These are phyloP conservation scores for Anodontia alba DNA, from an alignment of 2,888 invertebrate species.

Conservation along the genomic window DNA sequence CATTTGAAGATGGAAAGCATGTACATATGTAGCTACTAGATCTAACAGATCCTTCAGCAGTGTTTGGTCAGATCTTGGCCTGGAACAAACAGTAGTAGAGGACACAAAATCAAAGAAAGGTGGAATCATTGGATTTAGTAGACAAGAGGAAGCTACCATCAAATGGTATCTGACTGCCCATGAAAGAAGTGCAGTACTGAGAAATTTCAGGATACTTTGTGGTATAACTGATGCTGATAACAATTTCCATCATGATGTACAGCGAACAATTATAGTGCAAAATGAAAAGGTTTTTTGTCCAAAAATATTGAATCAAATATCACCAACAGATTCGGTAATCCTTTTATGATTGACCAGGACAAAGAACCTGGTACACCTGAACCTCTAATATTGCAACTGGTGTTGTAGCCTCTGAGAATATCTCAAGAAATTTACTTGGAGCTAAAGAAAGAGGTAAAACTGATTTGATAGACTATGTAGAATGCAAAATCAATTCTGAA, in stretches of 20 bases:
- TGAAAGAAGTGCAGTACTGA: background rate
- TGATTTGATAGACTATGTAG: background rate
- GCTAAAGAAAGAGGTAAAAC: background rate
- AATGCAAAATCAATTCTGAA: background rate
- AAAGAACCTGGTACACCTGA: background rate
- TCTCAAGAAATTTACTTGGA: background rate
- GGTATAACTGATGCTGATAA: background rate
- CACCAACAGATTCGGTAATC: background rate
- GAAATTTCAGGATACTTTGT: background rate
- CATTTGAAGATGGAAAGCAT: conserved; percentile 30
- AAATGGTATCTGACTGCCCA: conserved; percentile 3
- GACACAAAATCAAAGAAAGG: background rate
- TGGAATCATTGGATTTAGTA: background rate
- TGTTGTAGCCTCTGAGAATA: background rate
- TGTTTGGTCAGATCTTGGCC: background rate
- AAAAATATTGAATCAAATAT: background rate
- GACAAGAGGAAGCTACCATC: background rate
- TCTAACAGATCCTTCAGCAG: background rate
- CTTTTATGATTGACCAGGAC: background rate
- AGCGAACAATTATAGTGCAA: background rate
- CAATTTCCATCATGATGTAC: background rate
- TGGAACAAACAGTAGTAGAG: background rate
- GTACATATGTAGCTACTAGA: conserved; percentile 34
- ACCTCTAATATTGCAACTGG: background rate
- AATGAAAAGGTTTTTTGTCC: background rate